phyloP scores from a whole-genome alignment of 2,888 invertebrate genomes.

The Apotomis capreana region DNA sequence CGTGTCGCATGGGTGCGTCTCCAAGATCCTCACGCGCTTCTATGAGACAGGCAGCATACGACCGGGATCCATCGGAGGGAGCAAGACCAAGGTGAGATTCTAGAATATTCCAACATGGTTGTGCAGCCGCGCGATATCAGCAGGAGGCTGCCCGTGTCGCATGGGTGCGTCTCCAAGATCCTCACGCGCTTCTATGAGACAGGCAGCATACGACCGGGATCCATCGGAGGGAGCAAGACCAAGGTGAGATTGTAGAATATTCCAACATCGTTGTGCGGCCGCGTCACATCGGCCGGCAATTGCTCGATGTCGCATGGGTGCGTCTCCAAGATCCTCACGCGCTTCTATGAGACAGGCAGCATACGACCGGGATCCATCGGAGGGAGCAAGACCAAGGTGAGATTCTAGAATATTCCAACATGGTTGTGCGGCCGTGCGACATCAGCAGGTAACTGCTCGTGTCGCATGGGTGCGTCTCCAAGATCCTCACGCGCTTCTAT shows the following conservation, averaged over 20 bases:
- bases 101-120: constrained; percentile 2
- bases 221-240: too few species aligned
- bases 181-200: constrained; percentile 85
- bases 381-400: too few species aligned
- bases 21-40: constrained; percentile 97
- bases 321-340: constrained; percentile 91
- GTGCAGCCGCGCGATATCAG: constrained; percentile 95
- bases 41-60: constrained; percentile 98
- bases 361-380: constrained; percentile 78
- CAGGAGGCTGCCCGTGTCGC: constrained; percentile 95
- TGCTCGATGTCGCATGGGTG: too few species aligned
- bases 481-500: constrained; percentile 96
- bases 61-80: constrained; percentile 97
- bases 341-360: constrained; percentile 58
- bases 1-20: constrained; percentile 98
- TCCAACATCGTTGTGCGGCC: constrained; percentile 80
- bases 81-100: constrained; percentile 93
- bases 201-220: constrained; percentile 78
- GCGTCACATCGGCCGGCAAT: too few species aligned
- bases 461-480: too few species aligned
- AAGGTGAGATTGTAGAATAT: too few species aligned
- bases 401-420: too few species aligned
- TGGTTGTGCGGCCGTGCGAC: constrained; percentile 80
- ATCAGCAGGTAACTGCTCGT: too few species aligned
- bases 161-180: constrained; percentile 99